Evolutionary conservation across 2,797 vertebrate genomes (phyloP).

Genomic region (Muscicapa comitata): DNA sequence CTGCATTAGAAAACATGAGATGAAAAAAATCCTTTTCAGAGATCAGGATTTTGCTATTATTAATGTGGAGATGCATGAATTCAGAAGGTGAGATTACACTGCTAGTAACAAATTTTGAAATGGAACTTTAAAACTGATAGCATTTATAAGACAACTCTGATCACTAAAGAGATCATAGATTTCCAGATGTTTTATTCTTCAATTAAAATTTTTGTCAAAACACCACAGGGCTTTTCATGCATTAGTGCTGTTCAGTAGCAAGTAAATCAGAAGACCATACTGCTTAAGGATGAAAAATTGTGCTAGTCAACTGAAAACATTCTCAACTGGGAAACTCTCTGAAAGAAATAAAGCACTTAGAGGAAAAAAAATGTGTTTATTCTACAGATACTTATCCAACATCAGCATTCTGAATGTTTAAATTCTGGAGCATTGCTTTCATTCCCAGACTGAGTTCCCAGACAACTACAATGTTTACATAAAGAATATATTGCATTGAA

Average conservation of each 20-base stretch:
- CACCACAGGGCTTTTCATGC: not conserved
- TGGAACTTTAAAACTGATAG: not conserved
- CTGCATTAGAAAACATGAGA: rapidly evolving
- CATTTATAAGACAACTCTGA: not conserved
- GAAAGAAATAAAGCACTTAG: not conserved
- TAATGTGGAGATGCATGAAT: not conserved
- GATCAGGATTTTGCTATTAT: not conserved
- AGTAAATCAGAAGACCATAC: not conserved
- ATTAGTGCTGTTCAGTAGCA: not conserved
- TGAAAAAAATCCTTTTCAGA: not conserved
- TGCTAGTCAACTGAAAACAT: not conserved
- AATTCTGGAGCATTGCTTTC: not conserved
- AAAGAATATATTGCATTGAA: not conserved
- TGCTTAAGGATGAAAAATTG: not conserved
- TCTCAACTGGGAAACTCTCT: not conserved
- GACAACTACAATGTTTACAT: not conserved
- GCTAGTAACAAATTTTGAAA: not conserved
- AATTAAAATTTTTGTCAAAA: not conserved
- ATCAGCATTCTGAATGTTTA: not conserved
- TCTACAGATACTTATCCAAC: not conserved
- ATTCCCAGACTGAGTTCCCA: not conserved
- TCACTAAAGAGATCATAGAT: not conserved
- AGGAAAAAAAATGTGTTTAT: not conserved
- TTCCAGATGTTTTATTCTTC: not conserved
- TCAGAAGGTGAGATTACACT: not conserved